Conservation (phyloP, 2,797 vertebrate genomes). For the Enteromius mattozi region DNA sequence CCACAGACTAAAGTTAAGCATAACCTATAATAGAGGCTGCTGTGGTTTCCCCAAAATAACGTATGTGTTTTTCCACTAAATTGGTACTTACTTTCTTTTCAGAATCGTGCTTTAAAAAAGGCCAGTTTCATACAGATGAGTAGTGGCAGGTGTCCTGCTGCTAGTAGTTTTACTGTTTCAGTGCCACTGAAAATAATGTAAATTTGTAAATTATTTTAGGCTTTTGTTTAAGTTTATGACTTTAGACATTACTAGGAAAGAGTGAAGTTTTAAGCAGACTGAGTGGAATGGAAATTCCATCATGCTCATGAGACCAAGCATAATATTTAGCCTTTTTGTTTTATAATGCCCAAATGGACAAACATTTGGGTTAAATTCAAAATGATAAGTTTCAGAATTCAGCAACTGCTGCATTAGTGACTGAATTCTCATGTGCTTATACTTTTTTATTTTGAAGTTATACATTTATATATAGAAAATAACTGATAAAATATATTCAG, state of each 20-base stretch:
- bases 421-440: background rate
- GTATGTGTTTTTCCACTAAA: constrained; percentile 75
- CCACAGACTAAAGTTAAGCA: constrained; percentile 60
- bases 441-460: background rate
- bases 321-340: background rate
- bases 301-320: background rate
- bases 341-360: background rate
- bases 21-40: constrained; percentile 67
- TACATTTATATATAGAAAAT: background rate
- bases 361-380: background rate
- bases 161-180: background rate
- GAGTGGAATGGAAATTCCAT: background rate
- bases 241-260: background rate
- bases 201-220: background rate
- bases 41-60: constrained; percentile 82
- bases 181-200: background rate
- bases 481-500: background rate
- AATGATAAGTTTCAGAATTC: background rate
- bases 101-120: constrained; percentile 25
- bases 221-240: background rate
- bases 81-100: constrained; percentile 65
- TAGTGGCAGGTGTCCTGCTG: constrained; percentile 52
- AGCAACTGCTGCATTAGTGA: background rate
- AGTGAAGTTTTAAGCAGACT: background rate
- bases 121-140: constrained; percentile 12